Evolutionary conservation across 2,797 vertebrate genomes (phyloP).

Genomic region (Cygnus olor): DNA sequence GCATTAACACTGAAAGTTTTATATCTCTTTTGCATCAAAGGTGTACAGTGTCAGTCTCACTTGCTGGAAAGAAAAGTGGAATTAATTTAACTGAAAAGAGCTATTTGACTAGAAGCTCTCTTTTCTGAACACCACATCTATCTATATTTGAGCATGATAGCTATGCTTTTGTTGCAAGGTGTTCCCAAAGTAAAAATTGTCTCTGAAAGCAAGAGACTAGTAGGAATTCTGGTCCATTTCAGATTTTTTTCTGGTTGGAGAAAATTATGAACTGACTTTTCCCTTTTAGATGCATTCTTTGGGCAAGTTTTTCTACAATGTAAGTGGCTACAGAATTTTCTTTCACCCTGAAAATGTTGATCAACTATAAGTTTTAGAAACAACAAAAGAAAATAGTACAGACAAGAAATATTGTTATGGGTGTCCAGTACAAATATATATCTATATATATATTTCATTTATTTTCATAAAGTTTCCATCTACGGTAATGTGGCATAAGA

Average conservation of each 20-base stretch:
- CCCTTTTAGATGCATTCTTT: neutral
- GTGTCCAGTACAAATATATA: fast-evolving
- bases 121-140: neutral
- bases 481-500: neutral
- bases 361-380: neutral
- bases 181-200: neutral
- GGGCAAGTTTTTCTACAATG: neutral
- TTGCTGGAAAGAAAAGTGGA: neutral
- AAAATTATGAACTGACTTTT: neutral
- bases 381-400: neutral
- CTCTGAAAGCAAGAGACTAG: neutral
- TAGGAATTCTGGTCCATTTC: neutral
- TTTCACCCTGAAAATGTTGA: neutral
- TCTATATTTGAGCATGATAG: neutral
- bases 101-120: neutral
- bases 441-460: neutral
- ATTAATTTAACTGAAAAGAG: neutral
- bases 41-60: neutral
- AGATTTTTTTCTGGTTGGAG: neutral
- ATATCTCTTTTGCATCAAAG: neutral
- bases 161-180: neutral
- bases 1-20: neutral
- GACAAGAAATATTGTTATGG: neutral
- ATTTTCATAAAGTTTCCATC: neutral
- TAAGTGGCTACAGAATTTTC: neutral